Evolutionary conservation across 2,113 vertebrate species (phyloP), one percentile per base, ranked within the genome.

Genomic region (Ochotona curzoniae): DNA sequence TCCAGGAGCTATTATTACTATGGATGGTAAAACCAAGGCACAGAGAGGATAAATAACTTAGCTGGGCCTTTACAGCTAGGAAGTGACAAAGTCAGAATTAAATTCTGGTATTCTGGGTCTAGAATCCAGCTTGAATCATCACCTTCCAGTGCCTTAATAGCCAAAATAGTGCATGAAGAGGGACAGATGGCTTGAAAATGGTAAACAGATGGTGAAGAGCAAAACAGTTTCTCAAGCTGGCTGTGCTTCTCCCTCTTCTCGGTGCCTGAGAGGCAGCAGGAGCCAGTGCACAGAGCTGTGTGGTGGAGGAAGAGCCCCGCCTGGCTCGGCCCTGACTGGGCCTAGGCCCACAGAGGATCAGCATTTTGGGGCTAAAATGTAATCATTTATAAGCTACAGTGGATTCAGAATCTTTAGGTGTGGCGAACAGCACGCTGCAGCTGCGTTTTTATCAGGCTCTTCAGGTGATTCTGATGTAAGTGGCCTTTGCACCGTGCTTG

Each of bases 121-220:
- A 51, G 76, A 92, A 93, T 87, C 76, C 70, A 93, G 87, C 49
- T 92, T 91, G 69, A 74, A 78, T 85, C 83, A 82, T 49, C 79
- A 93, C 74, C 51, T 44, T 70, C 32, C 79, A 44, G 35, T 90
- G 91, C 80, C 75, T 93, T 95, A 91, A 80, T 91, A 92, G 81
- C 70, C 90, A 90, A 87, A 94, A 93, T 75, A 80, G 78, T 93
- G 94, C 63, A 67, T 35, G 83, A 82, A 64, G 82, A 93, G 79
- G 71, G 93, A 83, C 92, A 96, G 94, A 96, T 95, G 95, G 94
- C 66, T 94, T 94, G 93, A 90, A 94, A 95, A 93, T 67, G 85
- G 75, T 82, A 91, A 94, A 83, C 95, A 96, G 93, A 96, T 94
- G 93, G 93, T n/a, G 54, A 87, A 67, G 32, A 93, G 75, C 70